A percentile compares a stretch with the other conserved stretches of the same genome.
These are phyloP conservation scores for Malurus elegans DNA, from an alignment of 2,113 vertebrate genomes.

Conservation along the genomic window DNA sequence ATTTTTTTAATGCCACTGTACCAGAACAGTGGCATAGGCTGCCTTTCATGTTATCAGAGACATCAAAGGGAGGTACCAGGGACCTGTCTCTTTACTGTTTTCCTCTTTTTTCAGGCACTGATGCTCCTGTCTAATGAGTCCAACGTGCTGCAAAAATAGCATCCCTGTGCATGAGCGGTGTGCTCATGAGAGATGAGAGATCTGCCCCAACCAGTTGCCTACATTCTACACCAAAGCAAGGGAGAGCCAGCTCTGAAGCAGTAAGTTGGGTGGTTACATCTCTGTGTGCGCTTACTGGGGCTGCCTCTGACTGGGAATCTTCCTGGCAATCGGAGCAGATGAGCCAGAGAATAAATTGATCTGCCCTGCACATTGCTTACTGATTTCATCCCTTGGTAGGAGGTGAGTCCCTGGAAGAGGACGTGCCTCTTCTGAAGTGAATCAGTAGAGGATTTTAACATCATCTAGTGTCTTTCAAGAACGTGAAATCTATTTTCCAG, in stretches of 20 bases:
- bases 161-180: fast-evolving
- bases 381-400: background rate
- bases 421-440: background rate
- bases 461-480: background rate
- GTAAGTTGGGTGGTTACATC: background rate
- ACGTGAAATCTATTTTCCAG: background rate
- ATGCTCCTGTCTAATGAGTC: background rate
- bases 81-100: background rate
- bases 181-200: background rate
- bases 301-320: background rate
- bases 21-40: background rate
- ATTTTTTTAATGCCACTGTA: background rate
- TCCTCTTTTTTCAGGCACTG: background rate
- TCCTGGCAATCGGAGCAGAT: background rate
- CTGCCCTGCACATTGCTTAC: background rate
- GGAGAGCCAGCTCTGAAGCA: background rate
- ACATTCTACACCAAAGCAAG: background rate
- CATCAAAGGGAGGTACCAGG: background rate
- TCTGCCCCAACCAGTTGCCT: background rate
- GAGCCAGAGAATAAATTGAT: background rate
- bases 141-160: background rate
- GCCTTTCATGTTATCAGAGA: background rate
- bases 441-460: background rate
- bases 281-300: background rate
- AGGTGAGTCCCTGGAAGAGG: background rate